Conservation (phyloP, 2,113 vertebrate species). For the Calonectris borealis region DNA sequence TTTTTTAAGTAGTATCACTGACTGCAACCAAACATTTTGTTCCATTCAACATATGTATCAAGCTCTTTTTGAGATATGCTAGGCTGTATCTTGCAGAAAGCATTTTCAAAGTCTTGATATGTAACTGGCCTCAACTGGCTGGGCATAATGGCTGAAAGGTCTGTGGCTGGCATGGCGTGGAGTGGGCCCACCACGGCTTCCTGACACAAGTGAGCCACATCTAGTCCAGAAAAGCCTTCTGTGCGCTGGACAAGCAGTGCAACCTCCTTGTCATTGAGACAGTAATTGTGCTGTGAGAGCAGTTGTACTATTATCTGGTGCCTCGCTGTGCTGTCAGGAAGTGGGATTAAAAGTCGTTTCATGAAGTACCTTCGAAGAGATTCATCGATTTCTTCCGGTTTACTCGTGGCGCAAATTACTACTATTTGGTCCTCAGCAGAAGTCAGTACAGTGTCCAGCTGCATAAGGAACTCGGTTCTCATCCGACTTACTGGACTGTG, state of each 20-base stretch:
- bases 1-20: conserved; percentile 83
- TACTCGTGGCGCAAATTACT: conserved; percentile 97
- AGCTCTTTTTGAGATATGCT: conserved; percentile 99
- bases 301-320: conserved; percentile 99
- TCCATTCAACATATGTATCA: conserved; percentile 98
- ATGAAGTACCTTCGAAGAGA: conserved; percentile 97
- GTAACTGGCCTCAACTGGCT: conserved; percentile 96
- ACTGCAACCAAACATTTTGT: conserved; percentile 99
- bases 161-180: conserved; percentile 89
- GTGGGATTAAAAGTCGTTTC: conserved; percentile 96
- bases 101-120: conserved; percentile 99
- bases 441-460: conserved; percentile 93
- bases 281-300: conserved; percentile 99
- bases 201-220: conserved; percentile 95
- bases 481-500: conserved; percentile 91
- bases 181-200: conserved; percentile 93
- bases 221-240: conserved; percentile 97
- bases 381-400: conserved; percentile 98
- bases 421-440: conserved; percentile 95
- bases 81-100: conserved; percentile 99
- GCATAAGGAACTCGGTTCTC: conserved; percentile 96
- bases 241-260: conserved; percentile 96
- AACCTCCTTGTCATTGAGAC: conserved; percentile 99
- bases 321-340: conserved; percentile 94
- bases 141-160: conserved; percentile 93